Evolutionary conservation across 2,888 invertebrate species (phyloP), one percentile per base, ranked within the genome.

Genomic region (Osmoderma eremita): DNA sequence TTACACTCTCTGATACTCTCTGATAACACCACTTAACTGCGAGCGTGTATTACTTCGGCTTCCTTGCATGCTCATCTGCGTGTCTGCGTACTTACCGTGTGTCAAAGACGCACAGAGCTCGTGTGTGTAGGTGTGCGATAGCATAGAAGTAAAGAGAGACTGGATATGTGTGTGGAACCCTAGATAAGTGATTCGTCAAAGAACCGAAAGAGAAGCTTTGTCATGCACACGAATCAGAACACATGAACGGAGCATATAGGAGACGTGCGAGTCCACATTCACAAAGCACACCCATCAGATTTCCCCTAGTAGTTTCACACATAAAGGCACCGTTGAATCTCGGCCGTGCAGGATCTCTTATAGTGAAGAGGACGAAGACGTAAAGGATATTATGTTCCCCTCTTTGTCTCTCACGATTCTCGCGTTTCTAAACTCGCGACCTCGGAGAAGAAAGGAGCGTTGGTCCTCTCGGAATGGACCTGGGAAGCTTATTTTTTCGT

Each of bases 401-500:
- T 30, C 30, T 5, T 30, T 30, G 2, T 30, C 30, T 30, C 8
- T 30, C 24, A 24, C 24, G 24, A 24, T 24, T 5, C 5, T 24
- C 5, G 2, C 30, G 6, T 30, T 30, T 30, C 30, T 8, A 30
- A 30, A 30, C 30, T 3, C 8, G 30, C 30, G 30, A 30, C 5
- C 30, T 30, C 10, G 30, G n/a, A n/a, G n/a, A 30, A 30, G 30
- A 30, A 30, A 4, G 30, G 30, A 30, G 10, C 30, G 30, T 10
- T 30, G 6, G 30, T 30, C 30, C 10, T 30, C 30, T 6, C 30
- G 10, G 2, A 30, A 30, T 30, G 30, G 30, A 30, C 1, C 30
- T 42, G 48, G 48, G 10, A 74, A 74, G 75, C 75, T 75, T 76
- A 75, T 74, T 76, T 72, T 75, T 48, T 72, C 75, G 71, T 76